These are phyloP conservation scores for Carapus acus DNA, from an alignment of 2,797 vertebrate species.

Conservation along the genomic window DNA sequence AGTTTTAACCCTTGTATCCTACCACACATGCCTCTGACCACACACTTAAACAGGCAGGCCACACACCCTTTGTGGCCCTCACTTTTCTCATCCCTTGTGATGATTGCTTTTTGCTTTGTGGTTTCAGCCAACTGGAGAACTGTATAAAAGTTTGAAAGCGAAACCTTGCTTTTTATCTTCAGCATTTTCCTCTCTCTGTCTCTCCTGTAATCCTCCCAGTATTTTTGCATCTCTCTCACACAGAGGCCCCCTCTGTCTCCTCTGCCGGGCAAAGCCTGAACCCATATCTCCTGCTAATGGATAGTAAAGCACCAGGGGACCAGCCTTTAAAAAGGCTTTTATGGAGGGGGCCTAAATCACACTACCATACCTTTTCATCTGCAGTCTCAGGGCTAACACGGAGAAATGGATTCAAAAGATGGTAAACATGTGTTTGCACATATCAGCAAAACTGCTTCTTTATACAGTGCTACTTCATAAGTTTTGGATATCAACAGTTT, in stretches of 20 bases:
- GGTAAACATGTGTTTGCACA: not conserved
- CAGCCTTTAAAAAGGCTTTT: slow-evolving; percentile 45
- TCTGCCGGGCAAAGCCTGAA: slow-evolving; percentile 23
- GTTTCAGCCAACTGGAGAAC: slow-evolving; percentile 43
- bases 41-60: too few relatives aligned
- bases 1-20: slow-evolving; percentile 16
- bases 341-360: slow-evolving; percentile 26
- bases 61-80: slow-evolving; percentile 31
- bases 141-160: too few relatives aligned
- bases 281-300: slow-evolving; percentile 38
- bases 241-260: slow-evolving; percentile 10
- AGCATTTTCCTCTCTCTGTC: not conserved
- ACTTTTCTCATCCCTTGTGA: too few relatives aligned
- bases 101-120: slow-evolving; percentile 26
- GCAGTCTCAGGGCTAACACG: slow-evolving; percentile 6
- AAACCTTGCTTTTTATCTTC: not conserved
- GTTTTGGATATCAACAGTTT: too few relatives aligned
- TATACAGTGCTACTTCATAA: too few relatives aligned
- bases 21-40: slow-evolving; percentile 45
- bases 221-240: slow-evolving; percentile 22
- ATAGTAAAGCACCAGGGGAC: slow-evolving; percentile 37
- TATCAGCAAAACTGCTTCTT: too few relatives aligned
- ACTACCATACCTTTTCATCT: not conserved
- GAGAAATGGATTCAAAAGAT: slow-evolving; percentile 7
- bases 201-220: slow-evolving; percentile 16